Base-by-base conservation (phyloP, 2,113 vertebrate genomes). In the Bucco capensis region DNA sequence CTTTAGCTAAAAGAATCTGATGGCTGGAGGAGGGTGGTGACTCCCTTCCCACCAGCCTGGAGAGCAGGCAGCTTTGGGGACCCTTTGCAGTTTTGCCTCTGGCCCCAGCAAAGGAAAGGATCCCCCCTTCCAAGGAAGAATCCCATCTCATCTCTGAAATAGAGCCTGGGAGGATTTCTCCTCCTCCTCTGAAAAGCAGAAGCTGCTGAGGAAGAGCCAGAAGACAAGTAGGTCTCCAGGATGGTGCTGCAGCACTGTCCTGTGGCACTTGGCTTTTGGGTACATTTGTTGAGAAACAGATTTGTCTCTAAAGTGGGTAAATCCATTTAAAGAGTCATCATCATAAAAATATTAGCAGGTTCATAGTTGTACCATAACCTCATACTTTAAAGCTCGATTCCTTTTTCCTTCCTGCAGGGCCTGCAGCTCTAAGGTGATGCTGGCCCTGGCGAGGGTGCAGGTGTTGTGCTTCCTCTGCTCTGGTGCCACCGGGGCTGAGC, bases 1-100 rank as follows among this genome's bases (percentile, higher is more conserved):
- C 96, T 97, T 97, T 95, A 97, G 97, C 96, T 97, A 91, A 97
- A 96, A 94, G 95, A 96, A 88, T 33, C 73, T 96, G 96, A 96
- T 93, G 94, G 83, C 49, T 93, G 78, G 61, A 84, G 77, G 87
- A 23, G 94, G 86, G 84, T 42, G 56, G 88, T 3, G 5, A 49
- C 44, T 72, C 87, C 58, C 44, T 91, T 84, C 83, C 65, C 72
- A 76, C 74, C 69, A 87, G 65, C 65, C 83, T 27, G 47, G 35
- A 62, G 61, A 42, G 42, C 66, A 44, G 72, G 67, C 60, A 40
- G 61, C 62, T n/a, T 60, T 23, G 47, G 60, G 23, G 42, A 54
- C 53, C 25, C 17, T 10, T 35, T 4, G 58, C 3, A 3, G 47
- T 54, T 84, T 92, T 85, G 58, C 65, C 51, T 85, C 13, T 53